Percentiles rank a stretch among this genome's conserved stretches.
These are phyloP conservation scores for Opisthocomus hoazin DNA, from an alignment of 2,113 vertebrate genomes.

Conservation along the genomic window DNA sequence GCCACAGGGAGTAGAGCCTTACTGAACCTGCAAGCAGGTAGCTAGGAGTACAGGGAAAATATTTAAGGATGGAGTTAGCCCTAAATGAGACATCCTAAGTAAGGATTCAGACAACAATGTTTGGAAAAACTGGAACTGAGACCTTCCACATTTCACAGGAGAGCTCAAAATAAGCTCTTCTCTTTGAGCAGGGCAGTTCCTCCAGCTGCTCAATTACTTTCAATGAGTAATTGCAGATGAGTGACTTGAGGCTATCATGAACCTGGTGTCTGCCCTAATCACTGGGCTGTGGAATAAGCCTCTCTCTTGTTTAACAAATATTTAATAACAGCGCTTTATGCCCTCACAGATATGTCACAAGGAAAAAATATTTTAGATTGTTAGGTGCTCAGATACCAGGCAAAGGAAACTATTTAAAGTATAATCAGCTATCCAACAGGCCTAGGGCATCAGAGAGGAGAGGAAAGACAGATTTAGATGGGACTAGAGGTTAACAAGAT, in stretches of 20 bases:
- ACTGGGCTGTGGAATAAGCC: background rate
- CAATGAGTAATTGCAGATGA: background rate
- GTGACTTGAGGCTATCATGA: background rate
- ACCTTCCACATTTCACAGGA: background rate
- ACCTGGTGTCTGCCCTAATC: background rate
- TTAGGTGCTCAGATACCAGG: background rate
- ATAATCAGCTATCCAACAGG: background rate
- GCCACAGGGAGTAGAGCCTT: background rate
- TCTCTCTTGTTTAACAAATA: background rate
- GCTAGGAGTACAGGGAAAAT: background rate
- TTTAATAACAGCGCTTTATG: background rate
- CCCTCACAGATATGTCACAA: background rate
- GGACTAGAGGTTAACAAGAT: background rate
- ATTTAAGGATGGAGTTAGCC: background rate
- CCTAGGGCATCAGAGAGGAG: background rate
- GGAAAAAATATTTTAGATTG: background rate
- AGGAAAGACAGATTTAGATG: background rate
- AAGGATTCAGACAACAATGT: background rate
- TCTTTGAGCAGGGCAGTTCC: background rate
- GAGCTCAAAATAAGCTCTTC: background rate
- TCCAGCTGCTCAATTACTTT: background rate
- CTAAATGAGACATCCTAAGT: background rate
- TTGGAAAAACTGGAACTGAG: background rate
- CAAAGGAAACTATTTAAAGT: background rate
- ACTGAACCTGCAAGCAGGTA: background rate